phyloP scores from a whole-genome alignment of 2,113 vertebrate genomes.

The Heterocephalus glaber region DNA sequence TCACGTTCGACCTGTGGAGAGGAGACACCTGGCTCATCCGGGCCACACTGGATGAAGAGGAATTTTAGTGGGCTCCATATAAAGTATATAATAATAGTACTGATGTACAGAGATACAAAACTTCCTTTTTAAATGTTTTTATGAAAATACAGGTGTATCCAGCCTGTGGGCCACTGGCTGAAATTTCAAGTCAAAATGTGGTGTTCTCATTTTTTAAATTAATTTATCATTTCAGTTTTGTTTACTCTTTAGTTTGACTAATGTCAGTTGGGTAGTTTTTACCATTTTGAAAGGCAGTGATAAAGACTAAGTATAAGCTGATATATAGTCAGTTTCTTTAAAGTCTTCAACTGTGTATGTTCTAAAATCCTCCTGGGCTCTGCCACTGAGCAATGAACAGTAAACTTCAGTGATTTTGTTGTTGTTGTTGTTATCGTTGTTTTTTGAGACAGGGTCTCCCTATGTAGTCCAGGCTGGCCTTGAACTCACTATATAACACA shows the following conservation, averaged over 20 bases:
- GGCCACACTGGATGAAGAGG: not conserved
- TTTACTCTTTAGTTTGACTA: not conserved
- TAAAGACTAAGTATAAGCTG: not conserved
- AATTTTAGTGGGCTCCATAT: not conserved
- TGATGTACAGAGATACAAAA: not conserved
- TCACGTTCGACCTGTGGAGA: not conserved
- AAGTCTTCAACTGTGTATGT: not conserved
- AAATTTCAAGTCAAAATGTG: not conserved
- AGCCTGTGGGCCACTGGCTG: not conserved
- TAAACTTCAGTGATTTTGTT: not conserved
- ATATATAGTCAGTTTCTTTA: not conserved
- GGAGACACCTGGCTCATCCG: not conserved
- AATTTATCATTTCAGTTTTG: not conserved
- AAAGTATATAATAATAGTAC: too few species aligned
- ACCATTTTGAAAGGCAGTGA: not conserved
- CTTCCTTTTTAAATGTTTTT: not conserved
- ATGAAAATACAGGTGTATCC: not conserved
- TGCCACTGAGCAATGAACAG: not conserved
- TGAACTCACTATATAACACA: not conserved
- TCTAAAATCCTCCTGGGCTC: not conserved
- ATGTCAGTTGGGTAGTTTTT: not conserved
- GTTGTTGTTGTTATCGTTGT: not conserved
- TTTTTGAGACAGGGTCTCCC: not conserved
- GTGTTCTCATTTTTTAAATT: not conserved
- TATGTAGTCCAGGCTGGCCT: not conserved